Conservation (phyloP, 2,888 invertebrate species). For the Podotricha telesiphe region DNA sequence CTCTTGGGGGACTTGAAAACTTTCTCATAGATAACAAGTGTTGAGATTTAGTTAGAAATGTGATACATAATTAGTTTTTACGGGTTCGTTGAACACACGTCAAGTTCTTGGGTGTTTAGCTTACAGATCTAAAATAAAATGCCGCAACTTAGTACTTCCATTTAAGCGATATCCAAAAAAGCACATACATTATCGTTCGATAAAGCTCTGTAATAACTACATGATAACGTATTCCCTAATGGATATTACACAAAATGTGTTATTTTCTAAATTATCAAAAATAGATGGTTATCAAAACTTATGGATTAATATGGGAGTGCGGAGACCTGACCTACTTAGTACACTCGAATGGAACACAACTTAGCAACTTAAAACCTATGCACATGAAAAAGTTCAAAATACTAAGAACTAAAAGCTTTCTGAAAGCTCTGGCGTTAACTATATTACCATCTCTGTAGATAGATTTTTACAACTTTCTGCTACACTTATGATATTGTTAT, state of each 20-base stretch:
- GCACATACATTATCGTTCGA: slow-evolving; percentile 1
- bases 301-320: slow-evolving; percentile 19
- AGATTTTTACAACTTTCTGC: too few relatives aligned
- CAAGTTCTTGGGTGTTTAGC: too few relatives aligned
- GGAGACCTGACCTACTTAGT: slow-evolving; percentile 26
- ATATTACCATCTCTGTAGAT: too few relatives aligned
- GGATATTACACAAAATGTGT: neutral
- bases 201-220: neutral
- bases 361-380: slow-evolving; percentile 12
- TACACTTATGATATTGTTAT: too few relatives aligned
- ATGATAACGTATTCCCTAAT: slow-evolving; percentile 6
- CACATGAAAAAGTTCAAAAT: slow-evolving; percentile 10
- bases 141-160: neutral
- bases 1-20: slow-evolving; percentile 17
- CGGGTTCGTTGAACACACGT: too few relatives aligned
- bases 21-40: neutral
- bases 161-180: neutral
- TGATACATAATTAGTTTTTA: too few relatives aligned
- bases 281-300: neutral
- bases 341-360: slow-evolving; percentile 16
- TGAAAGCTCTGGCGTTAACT: neutral
- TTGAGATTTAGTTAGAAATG: neutral
- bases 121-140: too few relatives aligned
- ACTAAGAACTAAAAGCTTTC: slow-evolving; percentile 11
- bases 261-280: slow-evolving; percentile 1